Evolutionary conservation across 2,888 invertebrate species (phyloP).

Genomic region (Sylvicola cinctus): DNA sequence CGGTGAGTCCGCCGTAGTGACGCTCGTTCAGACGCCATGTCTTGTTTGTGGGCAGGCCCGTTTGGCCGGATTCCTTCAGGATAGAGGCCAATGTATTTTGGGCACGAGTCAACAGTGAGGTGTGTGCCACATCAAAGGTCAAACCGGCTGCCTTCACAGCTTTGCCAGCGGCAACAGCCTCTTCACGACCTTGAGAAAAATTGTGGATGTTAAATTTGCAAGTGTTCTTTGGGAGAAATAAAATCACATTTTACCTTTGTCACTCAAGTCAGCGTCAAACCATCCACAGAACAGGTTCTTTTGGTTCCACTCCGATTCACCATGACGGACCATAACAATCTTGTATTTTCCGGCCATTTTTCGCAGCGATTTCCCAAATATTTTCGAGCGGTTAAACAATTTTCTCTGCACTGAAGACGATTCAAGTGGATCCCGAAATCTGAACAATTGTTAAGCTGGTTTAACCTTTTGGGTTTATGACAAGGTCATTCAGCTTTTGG

Average conservation of each 20-base stretch:
- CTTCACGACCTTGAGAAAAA: conserved; percentile 14
- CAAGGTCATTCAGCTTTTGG: too few species aligned
- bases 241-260: conserved; percentile 31
- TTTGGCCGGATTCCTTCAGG: conserved; percentile 41
- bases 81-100: conserved; percentile 50
- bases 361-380: too few species aligned
- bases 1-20: conserved; percentile 73
- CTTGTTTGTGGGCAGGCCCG: conserved; percentile 42
- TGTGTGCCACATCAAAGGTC: conserved; percentile 59
- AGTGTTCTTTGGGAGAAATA: not conserved
- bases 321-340: conserved; percentile 51
- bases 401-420: too few species aligned
- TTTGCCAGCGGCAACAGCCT: conserved; percentile 36
- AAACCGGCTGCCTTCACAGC: conserved; percentile 47
- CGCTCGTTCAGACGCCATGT: conserved; percentile 76
- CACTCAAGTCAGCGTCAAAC: conserved; percentile 47
- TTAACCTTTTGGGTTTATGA: too few species aligned
- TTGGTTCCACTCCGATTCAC: conserved; percentile 57
- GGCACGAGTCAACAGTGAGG: conserved; percentile 59
- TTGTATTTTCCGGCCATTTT: conserved; percentile 33
- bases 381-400: too few species aligned
- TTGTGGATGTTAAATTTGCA: not conserved
- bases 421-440: too few species aligned
- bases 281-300: conserved; percentile 55
- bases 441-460: too few species aligned